Evolutionary conservation across 2,113 vertebrate genomes (phyloP).

Genomic region (Aegithalos caudatus): DNA sequence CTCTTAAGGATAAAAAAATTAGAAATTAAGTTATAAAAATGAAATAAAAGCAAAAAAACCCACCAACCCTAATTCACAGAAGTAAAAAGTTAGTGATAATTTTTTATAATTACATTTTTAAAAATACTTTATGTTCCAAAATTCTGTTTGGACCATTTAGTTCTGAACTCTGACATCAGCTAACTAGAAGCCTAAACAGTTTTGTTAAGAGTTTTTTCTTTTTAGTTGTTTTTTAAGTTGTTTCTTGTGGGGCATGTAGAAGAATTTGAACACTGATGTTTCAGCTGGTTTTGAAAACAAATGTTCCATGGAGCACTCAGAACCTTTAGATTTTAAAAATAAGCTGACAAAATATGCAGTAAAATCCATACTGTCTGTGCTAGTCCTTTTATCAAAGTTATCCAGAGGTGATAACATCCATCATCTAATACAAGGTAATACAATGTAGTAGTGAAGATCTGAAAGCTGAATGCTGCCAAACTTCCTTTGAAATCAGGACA

Average conservation of each 20-base stretch:
- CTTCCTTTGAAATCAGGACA: background rate
- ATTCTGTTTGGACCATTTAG: background rate
- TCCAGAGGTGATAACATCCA: background rate
- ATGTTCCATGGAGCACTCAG: background rate
- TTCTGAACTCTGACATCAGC: background rate
- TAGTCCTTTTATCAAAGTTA: background rate
- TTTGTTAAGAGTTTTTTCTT: background rate
- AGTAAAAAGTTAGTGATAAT: background rate
- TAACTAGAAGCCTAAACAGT: background rate
- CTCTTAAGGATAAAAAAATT: background rate
- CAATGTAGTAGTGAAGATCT: background rate
- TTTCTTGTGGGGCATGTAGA: background rate
- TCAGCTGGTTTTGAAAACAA: background rate
- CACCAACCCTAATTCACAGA: background rate
- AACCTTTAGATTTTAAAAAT: background rate
- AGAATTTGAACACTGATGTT: background rate
- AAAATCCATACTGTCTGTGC: background rate
- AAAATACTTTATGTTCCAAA: background rate
- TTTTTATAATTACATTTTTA: background rate
- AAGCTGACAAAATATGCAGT: background rate
- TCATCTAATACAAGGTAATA: background rate
- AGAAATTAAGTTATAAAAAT: background rate
- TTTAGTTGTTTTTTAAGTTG: background rate
- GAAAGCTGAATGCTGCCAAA: background rate
- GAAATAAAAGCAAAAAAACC: background rate